phyloP scores from a whole-genome alignment of 2,888 invertebrate species.

The Calliphora vomitoria region DNA sequence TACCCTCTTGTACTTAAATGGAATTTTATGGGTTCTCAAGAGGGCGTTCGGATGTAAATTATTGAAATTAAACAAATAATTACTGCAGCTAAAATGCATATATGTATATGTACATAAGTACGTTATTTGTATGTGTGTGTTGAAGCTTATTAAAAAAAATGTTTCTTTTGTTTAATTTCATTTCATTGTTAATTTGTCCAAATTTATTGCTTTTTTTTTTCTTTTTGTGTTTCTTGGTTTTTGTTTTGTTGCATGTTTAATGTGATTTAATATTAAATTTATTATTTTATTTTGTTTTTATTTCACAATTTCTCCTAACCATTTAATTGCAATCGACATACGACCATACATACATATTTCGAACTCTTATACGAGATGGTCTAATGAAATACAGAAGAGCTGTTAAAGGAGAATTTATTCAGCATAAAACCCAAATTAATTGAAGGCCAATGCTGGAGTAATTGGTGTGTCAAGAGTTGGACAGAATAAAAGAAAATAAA shows the following conservation, averaged over 20 bases:
- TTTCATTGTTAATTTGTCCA: not conserved
- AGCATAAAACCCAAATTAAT: conserved; percentile 49
- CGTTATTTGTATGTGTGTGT: not conserved
- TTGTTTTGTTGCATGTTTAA: conserved; percentile 13
- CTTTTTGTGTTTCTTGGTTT: too few species aligned
- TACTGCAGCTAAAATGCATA: not conserved
- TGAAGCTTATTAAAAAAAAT: too few species aligned
- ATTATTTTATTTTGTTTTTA: conserved; percentile 1
- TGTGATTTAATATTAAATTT: conserved; percentile 24
- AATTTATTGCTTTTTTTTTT: not conserved
- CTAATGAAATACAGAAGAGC: not conserved
- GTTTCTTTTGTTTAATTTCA: not conserved
- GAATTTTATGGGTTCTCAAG: too few species aligned
- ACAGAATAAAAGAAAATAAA: conserved; percentile 23
- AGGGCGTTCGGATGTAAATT: too few species aligned
- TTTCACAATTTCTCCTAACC: conserved; percentile 8
- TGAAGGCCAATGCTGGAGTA: conserved; percentile 41
- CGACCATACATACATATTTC: not conserved
- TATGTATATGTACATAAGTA: not conserved
- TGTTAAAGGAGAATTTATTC: conserved; percentile 7
- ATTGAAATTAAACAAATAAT: too few species aligned
- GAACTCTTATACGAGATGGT: not conserved
- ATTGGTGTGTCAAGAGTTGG: conserved; percentile 38
- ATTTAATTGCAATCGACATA: conserved; percentile 7
- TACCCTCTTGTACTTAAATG: too few species aligned